phyloP scores from a whole-genome alignment of 2,113 vertebrate genomes.

The Chaetorhynchus papuensis region DNA sequence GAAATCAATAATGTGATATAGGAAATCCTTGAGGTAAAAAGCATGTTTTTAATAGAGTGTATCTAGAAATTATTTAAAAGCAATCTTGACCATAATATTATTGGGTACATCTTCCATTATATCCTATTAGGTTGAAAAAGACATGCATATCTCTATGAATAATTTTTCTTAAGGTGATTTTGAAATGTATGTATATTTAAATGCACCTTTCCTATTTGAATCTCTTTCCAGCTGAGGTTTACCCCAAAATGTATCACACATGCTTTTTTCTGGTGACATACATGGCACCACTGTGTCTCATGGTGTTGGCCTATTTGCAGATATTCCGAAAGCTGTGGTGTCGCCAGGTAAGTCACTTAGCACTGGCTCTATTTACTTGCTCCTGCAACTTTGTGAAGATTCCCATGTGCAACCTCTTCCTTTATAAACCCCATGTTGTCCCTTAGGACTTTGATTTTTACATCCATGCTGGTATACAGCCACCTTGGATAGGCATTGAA shows the following conservation, averaged over 20 bases:
- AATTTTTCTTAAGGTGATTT: not conserved
- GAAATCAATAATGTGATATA: not conserved
- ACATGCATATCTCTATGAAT: not conserved
- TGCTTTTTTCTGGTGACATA: slow-evolving; percentile 97
- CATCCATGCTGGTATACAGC: not conserved
- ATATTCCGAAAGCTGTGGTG: slow-evolving; percentile 97
- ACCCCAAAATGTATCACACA: slow-evolving; percentile 92
- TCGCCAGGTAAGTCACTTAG: slow-evolving; percentile 81
- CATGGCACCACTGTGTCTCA: slow-evolving; percentile 92
- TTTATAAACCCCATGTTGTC: not conserved
- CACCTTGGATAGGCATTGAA: not conserved
- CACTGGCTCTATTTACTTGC: not conserved
- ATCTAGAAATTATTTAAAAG: not conserved
- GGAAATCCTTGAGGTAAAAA: not conserved
- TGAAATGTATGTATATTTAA: not conserved
- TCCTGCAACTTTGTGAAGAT: not conserved
- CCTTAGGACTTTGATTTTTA: not conserved
- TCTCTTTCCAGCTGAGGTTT: slow-evolving; percentile 84
- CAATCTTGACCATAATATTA: not conserved
- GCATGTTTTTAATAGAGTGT: not conserved
- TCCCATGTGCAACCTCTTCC: not conserved
- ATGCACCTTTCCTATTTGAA: slow-evolving; percentile 1
- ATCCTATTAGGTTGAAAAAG: not conserved
- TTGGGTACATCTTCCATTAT: not conserved
- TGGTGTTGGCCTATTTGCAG: slow-evolving; percentile 95